Conservation (phyloP, 2,113 vertebrate species). For the Pterocles burchelli region DNA sequence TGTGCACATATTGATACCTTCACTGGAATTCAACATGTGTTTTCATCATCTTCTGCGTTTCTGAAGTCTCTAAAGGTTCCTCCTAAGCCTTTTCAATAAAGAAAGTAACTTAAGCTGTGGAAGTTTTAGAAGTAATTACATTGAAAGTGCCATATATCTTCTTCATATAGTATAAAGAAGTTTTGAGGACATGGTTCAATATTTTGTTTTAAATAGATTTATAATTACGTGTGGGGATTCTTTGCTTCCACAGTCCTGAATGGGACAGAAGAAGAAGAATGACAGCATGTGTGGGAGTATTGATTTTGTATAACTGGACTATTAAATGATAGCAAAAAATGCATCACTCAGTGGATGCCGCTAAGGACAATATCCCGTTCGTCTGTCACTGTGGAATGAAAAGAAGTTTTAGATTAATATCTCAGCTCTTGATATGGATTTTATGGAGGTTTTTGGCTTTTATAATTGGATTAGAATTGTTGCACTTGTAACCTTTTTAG, state of each 20-base stretch:
- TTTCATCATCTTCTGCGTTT: background rate
- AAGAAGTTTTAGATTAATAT: constrained; percentile 14
- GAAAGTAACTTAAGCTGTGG: background rate
- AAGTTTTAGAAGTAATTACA: background rate
- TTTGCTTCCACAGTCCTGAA: constrained; percentile 17
- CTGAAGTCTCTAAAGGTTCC: background rate
- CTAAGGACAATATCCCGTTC: background rate
- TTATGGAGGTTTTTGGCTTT: background rate
- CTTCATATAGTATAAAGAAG: background rate
- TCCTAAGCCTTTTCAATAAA: background rate
- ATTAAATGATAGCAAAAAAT: constrained; percentile 56
- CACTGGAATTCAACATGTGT: background rate
- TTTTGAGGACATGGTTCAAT: constrained; percentile 24
- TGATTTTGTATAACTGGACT: constrained; percentile 57
- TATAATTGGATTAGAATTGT: constrained; percentile 46
- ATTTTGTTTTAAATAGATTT: constrained; percentile 44
- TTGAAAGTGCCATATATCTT: background rate
- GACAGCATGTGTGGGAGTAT: constrained; percentile 34
- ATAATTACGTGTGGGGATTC: constrained; percentile 24
- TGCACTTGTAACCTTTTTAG: constrained; percentile 37
- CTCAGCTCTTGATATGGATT: constrained; percentile 32
- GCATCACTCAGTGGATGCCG: background rate
- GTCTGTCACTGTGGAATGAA: constrained; percentile 19
- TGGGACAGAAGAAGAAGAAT: constrained; percentile 29
- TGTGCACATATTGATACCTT: background rate